Evolutionary conservation across 2,113 vertebrate species (phyloP), one percentile per base, ranked within the genome.

Genomic region (Corythaeola cristata): DNA sequence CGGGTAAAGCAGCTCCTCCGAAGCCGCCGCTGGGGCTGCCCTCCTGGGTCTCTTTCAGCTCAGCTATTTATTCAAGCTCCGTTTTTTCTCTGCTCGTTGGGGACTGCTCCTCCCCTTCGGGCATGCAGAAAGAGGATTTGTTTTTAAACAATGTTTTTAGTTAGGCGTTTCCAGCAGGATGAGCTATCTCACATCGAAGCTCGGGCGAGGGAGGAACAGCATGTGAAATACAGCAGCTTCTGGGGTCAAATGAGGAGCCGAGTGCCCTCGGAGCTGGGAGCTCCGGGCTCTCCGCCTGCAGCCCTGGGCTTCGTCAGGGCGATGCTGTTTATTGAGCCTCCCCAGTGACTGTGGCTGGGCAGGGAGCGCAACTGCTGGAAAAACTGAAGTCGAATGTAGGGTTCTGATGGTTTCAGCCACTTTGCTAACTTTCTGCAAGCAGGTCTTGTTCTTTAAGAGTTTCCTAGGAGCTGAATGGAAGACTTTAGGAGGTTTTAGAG

Each of bases 201-300:
- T 37, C 16, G 66, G 68, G 44, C 3, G 3, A 93, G 63, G 81
- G 73, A 96, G 85, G 93, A 95, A 41, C 76, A 87, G 85, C 76
- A 60, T 47, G 90, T 91, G 94, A 91, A 85, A 85, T 26, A 15
- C 62, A 82, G 86, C 92, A 63, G 82, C 92, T 88, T n/a, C 67
- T 71, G 71, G 50, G 84, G n/a, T 62, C 90, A 91, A 56, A 27
- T 6, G 87, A 93, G 90, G 76, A 95, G 55, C 66, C 63, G 32
- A 55, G 69, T 52, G 91, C 86, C 88, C 26, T 69, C 3, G 13
- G 72, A 55, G 67, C 59, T 8, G 12, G 52, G 49, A 95, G 68
- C 85, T n/a, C 18, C 2, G 3, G 27, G 22, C 22, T 60, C 41
- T 56, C 3, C 0, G 5, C 11, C 17, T 32, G 1, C 63, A 52